These are phyloP conservation scores for Drosophila ercepeae DNA, from an alignment of 1,140 invertebrate genomes.

Conservation along the genomic window DNA sequence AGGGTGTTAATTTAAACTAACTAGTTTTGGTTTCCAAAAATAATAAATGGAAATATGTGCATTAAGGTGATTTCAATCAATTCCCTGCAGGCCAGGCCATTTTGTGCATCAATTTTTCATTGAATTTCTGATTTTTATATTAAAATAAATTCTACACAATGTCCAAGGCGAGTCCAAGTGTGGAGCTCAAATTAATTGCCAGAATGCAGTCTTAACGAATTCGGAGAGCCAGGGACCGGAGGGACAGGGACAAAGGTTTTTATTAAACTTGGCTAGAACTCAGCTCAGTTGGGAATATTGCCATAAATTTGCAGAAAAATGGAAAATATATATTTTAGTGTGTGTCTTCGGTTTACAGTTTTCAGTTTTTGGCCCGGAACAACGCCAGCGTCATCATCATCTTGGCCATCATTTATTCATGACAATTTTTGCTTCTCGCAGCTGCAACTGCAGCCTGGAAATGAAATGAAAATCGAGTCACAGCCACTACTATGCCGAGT, in stretches of 20 bases:
- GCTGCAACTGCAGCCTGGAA: slow-evolving; percentile 42
- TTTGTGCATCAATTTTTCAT: slow-evolving; percentile 54
- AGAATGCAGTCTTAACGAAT: slow-evolving; percentile 21
- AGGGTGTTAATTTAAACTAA: too few relatives aligned
- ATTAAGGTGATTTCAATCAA: slow-evolving; percentile 30
- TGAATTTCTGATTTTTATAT: slow-evolving; percentile 21
- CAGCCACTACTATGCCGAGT: slow-evolving; percentile 30
- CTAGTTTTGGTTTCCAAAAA: too few relatives aligned
- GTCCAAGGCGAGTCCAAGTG: slow-evolving; percentile 7
- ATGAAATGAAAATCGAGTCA: slow-evolving; percentile 44
- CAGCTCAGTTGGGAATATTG: slow-evolving; percentile 62
- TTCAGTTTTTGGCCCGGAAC: slow-evolving; percentile 9
- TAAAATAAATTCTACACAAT: slow-evolving; percentile 22
- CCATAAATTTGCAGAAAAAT: slow-evolving; percentile 52
- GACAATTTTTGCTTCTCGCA: slow-evolving; percentile 43
- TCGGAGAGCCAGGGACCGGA: neutral
- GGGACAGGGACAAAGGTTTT: slow-evolving; percentile 28
- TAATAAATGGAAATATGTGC: slow-evolving; percentile 7
- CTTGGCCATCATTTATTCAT: slow-evolving; percentile 65
- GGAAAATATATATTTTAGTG: slow-evolving; percentile 34
- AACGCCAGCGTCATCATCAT: slow-evolving; percentile 22
- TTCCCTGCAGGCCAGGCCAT: slow-evolving; percentile 15
- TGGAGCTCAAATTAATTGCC: slow-evolving; percentile 37
- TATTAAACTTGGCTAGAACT: slow-evolving; percentile 24
- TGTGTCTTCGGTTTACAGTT: slow-evolving; percentile 22